Base-by-base conservation (phyloP, 2,113 vertebrate genomes). In the Petrocephalus microphthalmus region DNA sequence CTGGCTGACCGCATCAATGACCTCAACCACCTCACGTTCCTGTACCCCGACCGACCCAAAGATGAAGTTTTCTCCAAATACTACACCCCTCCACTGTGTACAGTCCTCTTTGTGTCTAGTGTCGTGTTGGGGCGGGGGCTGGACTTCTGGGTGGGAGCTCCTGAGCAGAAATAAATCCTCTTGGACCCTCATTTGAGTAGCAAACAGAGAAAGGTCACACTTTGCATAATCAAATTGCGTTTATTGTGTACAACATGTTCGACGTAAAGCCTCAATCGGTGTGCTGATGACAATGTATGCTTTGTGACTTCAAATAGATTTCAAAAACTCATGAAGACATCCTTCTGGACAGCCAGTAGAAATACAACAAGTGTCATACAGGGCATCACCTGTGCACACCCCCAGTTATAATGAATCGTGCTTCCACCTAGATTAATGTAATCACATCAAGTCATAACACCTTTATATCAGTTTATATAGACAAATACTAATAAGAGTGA, bases 61-160 rank as follows among this genome's bases (percentile, higher is more conserved):
- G 98, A 99, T 0, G 98, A 99, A 87, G 98, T 99, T 29, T 99
- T 99, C 95, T 99, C 98, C 93, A 99, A 99, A 92, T 99, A 99
- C 91, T 99, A 99, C 95, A 99, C 98, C 13, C 98, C 98, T 6
- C 97, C 98, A 13, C 96, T 97, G 29, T 97, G 97, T 97, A 97
- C 95, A 96, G 13, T 92, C 88, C 3, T 22, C 6, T 52, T 29
- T 37, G 20, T 15, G 47, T 37, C 2, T n/a, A 42, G 8, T 2
- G 3, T 83, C 19, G 0, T 53, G 29, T n/a, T 29, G 2, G 45
- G n/a, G 7, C 42, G 3, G 17, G 45, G 42, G 5, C 7, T 20
- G 42, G 29, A 13, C 5, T 81, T 15, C 74, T 45, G 74, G n/a
- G 22, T 74, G 20, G 22, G 11, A n/a, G 8, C 11, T 52, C 51